Base-by-base conservation (phyloP, 2,888 invertebrate genomes). In the Plagiodera versicolora region DNA sequence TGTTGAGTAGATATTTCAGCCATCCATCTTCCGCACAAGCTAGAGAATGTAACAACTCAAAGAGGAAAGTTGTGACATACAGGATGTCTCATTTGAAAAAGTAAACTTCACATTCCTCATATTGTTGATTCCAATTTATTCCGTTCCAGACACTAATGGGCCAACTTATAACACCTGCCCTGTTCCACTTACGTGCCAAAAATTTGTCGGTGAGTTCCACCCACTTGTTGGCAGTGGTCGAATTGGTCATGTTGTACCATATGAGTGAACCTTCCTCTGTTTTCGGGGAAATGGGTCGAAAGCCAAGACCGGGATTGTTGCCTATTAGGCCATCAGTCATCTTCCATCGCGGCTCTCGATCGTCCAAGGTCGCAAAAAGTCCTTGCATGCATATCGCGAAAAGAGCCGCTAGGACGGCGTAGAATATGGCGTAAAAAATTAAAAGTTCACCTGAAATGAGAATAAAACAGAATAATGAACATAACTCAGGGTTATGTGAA, bases 361-460 rank as follows among this genome's bases (percentile, higher is more conserved):
- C 78, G 66, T 88, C 85, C 62, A 96, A 75, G 0, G 90, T 87
- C 46, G 87, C 81, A 71, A 92, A 83, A 69, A 98, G 85, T 1
- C 90, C 91, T 62, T 91, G 88, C 86, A 96, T 88, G 80, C 95
- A 95, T 54, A 93, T 86, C 0, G 91, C 86, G 80, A 95, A 97
- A 74, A 98, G 82, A 6, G 90, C 87, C 14, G 91, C 91, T 76
- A 98, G 83, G 60, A 88, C 86, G 50, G 87, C 83, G 82, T 95
- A 98, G 85, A 97, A 98, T 67, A 94, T 85, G 47, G 86, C 66
- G 83, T 98, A 98, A 84, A 98, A 98, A 0, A 89, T 67, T 18
- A 90, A 75, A 63, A 95, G 86, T 78, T 93, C 89, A 64, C 86
- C 95, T 95, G 86, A 19, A 88, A 86, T 57, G 73, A 71, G 75